Evolutionary conservation across 2,797 vertebrate genomes (phyloP).

Genomic region (Typhlichthys eigenmanni): DNA sequence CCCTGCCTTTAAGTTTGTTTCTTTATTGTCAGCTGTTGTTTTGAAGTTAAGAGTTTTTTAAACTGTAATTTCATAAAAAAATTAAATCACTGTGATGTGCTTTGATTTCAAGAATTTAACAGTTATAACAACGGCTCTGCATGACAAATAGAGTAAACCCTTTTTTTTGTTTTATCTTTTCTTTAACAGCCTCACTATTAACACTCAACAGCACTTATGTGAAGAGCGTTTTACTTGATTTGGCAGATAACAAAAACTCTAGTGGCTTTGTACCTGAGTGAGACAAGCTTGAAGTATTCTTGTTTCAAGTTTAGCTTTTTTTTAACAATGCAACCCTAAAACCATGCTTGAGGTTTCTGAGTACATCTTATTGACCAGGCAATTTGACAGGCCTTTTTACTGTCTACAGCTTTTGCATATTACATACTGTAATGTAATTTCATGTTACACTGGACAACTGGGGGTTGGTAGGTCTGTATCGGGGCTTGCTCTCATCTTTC

Average conservation of each 20-base stretch:
- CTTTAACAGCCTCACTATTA: slow-evolving; percentile 17
- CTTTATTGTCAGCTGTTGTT: too few relatives aligned
- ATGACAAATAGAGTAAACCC: too few relatives aligned
- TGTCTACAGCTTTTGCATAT: not conserved
- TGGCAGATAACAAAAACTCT: slow-evolving; percentile 44
- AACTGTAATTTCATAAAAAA: too few relatives aligned
- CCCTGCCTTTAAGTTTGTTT: too few relatives aligned
- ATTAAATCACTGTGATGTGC: too few relatives aligned
- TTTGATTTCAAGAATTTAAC: too few relatives aligned
- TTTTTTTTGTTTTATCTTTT: not conserved
- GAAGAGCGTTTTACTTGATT: slow-evolving; percentile 56
- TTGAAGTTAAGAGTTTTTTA: too few relatives aligned
- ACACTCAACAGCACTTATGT: slow-evolving; percentile 25
- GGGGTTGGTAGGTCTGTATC: too few relatives aligned
- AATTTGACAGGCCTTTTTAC: slow-evolving; percentile 1
- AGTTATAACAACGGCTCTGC: too few relatives aligned
- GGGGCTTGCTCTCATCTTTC: too few relatives aligned
- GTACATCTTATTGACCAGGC: slow-evolving; percentile 27
- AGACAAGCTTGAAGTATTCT: slow-evolving; percentile 7
- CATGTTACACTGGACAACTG: too few relatives aligned
- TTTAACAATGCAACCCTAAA: slow-evolving; percentile 12
- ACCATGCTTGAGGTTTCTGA: slow-evolving; percentile 9
- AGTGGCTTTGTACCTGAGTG: slow-evolving; percentile 37
- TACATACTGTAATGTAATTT: not conserved
- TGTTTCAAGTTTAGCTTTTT: slow-evolving; percentile 16